A percentile compares a stretch with the other conserved stretches of the same genome.
These are phyloP conservation scores for Sarcophaga variegata DNA, from an alignment of 2,888 invertebrate genomes.

Conservation along the genomic window DNA sequence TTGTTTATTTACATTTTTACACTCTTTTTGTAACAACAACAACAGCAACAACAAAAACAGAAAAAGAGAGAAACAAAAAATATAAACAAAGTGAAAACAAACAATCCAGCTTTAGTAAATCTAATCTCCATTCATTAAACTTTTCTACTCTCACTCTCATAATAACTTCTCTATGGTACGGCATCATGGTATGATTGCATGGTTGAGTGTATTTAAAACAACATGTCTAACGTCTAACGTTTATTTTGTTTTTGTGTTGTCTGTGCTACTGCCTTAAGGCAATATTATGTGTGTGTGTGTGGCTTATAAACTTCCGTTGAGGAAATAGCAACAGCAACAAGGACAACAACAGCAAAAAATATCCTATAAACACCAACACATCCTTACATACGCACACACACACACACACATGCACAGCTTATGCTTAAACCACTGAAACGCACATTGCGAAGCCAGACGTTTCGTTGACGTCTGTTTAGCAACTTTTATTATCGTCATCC, in stretches of 20 bases:
- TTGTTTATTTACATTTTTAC: too few species aligned
- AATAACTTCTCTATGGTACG: too few species aligned
- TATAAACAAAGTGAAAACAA: constrained; percentile 16
- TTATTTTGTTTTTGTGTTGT: constrained; percentile 10
- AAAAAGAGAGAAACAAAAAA: constrained; percentile 33
- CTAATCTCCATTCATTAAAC: constrained; percentile 56
- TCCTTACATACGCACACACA: not conserved
- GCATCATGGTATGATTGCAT: too few species aligned
- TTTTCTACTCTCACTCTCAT: constrained; percentile 12
- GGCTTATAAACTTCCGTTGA: constrained; percentile 54
- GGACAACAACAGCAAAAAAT: constrained; percentile 8
- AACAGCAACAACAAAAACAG: not conserved
- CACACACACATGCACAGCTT: not conserved
- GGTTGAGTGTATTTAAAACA: constrained; percentile 44
- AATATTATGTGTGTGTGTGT: constrained; percentile 40
- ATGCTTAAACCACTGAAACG: not conserved
- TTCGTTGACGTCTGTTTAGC: constrained; percentile 24
- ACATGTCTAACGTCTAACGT: constrained; percentile 38
- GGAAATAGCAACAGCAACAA: constrained; percentile 11
- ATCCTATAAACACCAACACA: too few species aligned
- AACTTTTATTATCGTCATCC: constrained; percentile 48
- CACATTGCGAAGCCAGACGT: not conserved
- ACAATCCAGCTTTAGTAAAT: constrained; percentile 46
- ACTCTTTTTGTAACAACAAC: too few species aligned
- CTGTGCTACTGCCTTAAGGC: constrained; percentile 41